phyloP scores from a whole-genome alignment of 2,113 vertebrate species.

The Triplophysa siluroides region DNA sequence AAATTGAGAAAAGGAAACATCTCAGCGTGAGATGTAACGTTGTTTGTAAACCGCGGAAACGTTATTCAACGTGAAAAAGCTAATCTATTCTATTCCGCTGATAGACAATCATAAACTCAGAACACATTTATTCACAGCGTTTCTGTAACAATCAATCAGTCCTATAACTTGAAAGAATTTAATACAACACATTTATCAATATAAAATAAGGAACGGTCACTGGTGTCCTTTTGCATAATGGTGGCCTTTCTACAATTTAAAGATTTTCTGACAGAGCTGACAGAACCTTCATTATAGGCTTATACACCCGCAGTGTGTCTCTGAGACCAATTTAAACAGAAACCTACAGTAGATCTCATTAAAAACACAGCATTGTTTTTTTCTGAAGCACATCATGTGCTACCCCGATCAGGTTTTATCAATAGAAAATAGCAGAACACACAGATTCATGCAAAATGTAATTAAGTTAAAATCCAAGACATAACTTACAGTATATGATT shows the following conservation, averaged over 20 bases:
- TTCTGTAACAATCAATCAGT: background rate
- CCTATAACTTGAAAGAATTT: background rate
- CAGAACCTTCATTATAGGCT: conserved; percentile 8
- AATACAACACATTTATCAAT: too few relatives aligned
- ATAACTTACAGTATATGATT: too few relatives aligned
- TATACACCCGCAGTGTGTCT: background rate
- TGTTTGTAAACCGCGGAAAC: background rate
- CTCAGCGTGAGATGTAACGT: background rate
- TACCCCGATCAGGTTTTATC: background rate
- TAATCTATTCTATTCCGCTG: background rate
- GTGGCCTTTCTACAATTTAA: background rate
- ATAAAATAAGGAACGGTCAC: background rate
- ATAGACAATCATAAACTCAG: background rate
- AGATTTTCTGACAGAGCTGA: background rate
- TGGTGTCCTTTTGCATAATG: background rate
- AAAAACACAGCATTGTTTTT: background rate
- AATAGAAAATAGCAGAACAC: background rate
- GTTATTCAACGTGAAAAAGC: conserved; percentile 24
- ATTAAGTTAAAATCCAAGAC: too few relatives aligned
- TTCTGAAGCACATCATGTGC: background rate
- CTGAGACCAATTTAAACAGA: background rate
- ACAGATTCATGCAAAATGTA: too few relatives aligned
- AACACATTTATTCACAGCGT: background rate
- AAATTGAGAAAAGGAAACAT: too few relatives aligned
- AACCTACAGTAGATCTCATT: conserved; percentile 9